Conservation (phyloP, 2,797 vertebrate species). For the Iguana delicatissima region DNA sequence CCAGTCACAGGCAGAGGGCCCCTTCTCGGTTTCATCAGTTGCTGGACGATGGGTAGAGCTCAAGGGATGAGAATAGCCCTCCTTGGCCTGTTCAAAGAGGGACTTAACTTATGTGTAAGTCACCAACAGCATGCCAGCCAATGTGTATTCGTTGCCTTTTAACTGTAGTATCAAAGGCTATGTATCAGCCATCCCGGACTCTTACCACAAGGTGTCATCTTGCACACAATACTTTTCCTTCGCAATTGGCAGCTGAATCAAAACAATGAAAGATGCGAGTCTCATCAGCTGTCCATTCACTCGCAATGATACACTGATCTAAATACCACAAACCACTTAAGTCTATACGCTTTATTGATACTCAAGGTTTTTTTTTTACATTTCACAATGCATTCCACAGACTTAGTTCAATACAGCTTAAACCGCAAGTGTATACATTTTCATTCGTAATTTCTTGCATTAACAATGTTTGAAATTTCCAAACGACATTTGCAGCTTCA, state of each 20-base stretch:
- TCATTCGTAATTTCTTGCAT: conserved; percentile 91
- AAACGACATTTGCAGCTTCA: conserved; percentile 88
- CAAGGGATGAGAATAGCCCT: too few species aligned
- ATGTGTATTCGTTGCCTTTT: too few species aligned
- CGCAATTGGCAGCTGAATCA: background rate
- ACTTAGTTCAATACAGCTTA: conserved; percentile 89
- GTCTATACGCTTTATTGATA: conserved; percentile 99
- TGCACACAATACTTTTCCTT: background rate
- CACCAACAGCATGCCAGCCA: too few species aligned
- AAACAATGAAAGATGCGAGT: background rate
- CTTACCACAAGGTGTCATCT: background rate
- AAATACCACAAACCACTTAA: conserved; percentile 66
- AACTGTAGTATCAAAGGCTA: too few species aligned
- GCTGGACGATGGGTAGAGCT: background rate
- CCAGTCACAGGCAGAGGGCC: too few species aligned
- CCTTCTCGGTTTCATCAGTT: too few species aligned
- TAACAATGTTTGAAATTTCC: conserved; percentile 88
- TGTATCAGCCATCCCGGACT: background rate
- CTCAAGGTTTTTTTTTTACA: conserved; percentile 86
- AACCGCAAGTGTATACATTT: conserved; percentile 89
- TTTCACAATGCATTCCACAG: conserved; percentile 99
- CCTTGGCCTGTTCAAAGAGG: too few species aligned
- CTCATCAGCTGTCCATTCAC: background rate
- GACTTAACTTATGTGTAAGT: too few species aligned
- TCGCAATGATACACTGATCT: background rate